Evolutionary conservation across 2,888 invertebrate genomes (phyloP).

Genomic region (Apotomis capreana): DNA sequence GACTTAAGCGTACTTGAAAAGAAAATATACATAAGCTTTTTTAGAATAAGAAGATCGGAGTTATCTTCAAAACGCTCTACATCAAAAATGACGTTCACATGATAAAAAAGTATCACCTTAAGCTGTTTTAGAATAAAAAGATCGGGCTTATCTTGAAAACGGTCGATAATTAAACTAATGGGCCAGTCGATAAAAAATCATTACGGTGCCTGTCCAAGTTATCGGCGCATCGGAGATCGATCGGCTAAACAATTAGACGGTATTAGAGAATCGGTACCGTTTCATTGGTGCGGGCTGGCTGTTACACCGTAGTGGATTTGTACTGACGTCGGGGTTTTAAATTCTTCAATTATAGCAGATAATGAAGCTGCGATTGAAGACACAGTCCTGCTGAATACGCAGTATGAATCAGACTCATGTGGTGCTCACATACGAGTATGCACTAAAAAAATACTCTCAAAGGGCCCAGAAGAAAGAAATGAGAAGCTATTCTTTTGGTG

Average conservation of each 20-base stretch:
- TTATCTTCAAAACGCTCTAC: slow-evolving; percentile 37
- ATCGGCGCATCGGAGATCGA: slow-evolving; percentile 50
- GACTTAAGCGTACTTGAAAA: neutral
- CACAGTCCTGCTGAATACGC: too few species aligned
- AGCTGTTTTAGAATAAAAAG: slow-evolving; percentile 2
- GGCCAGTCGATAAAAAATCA: slow-evolving; percentile 41
- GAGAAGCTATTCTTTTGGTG: too few species aligned
- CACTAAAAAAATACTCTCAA: too few species aligned
- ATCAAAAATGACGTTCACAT: neutral
- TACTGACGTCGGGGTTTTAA: too few species aligned
- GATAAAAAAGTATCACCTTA: neutral
- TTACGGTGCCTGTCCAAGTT: slow-evolving; percentile 32
- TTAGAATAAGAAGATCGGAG: neutral
- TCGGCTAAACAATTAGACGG: slow-evolving; percentile 78
- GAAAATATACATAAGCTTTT: neutral
- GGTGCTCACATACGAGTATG: too few species aligned
- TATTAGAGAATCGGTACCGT: slow-evolving; percentile 71
- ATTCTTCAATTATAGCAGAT: too few species aligned
- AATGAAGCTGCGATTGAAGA: too few species aligned
- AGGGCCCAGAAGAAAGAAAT: too few species aligned
- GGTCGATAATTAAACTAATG: slow-evolving; percentile 42
- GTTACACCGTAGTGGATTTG: slow-evolving; percentile 51
- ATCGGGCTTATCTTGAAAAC: slow-evolving; percentile 31
- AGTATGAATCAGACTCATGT: too few species aligned
- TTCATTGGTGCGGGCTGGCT: slow-evolving; percentile 48